These are phyloP conservation scores for Lagenorhynchus albirostris DNA, from an alignment of 2,113 vertebrate genomes.

Conservation along the genomic window DNA sequence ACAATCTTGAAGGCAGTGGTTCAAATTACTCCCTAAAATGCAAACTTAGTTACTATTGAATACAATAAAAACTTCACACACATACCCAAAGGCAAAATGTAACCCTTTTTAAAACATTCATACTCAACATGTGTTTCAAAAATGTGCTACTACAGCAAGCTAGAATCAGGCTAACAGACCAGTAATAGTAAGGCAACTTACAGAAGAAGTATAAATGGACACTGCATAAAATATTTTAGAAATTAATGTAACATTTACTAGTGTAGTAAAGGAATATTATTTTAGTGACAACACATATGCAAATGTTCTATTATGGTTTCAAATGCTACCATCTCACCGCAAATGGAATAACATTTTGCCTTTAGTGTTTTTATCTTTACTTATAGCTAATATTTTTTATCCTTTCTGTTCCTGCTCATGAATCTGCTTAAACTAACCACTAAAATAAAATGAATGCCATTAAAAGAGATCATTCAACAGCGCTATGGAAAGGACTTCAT, in stretches of 20 bases:
- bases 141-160: not conserved
- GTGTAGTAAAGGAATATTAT: conserved; percentile 18
- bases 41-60: conserved; percentile 18
- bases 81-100: conserved; percentile 26
- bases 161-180: conserved; percentile 12
- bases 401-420: not conserved
- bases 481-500: not conserved
- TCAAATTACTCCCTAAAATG: conserved; percentile 44
- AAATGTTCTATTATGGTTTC: not conserved
- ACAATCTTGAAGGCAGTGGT: conserved; percentile 9
- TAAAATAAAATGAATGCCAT: conserved; percentile 32
- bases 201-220: not conserved
- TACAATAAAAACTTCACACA: conserved; percentile 38
- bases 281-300: not conserved
- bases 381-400: conserved; percentile 2
- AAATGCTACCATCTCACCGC: not conserved
- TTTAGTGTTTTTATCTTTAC: conserved; percentile 22
- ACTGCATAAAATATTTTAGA: not conserved
- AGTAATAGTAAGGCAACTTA: not conserved
- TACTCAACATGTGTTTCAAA: conserved; percentile 10
- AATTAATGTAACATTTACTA: conserved; percentile 24
- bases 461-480: not conserved
- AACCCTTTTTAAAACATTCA: not conserved
- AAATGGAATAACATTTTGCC: conserved; percentile 14
- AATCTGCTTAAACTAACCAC: not conserved